These are phyloP conservation scores for Barnardius zonarius DNA, from an alignment of 2,113 vertebrate genomes.

Conservation along the genomic window DNA sequence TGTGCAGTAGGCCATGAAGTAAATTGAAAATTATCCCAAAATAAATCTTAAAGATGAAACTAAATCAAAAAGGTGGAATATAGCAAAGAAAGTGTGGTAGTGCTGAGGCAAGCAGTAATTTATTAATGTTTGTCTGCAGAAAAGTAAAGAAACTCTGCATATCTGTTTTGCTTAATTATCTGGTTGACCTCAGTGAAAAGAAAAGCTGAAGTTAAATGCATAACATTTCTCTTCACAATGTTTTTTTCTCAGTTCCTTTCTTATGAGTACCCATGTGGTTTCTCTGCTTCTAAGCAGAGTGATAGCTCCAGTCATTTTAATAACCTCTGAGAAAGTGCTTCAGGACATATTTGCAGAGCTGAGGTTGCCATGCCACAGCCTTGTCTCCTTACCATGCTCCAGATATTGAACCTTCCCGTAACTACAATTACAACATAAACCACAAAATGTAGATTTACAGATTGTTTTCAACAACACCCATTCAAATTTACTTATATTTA, in stretches of 20 bases:
- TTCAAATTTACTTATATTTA: constrained; percentile 99
- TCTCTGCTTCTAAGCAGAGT: constrained; percentile 74
- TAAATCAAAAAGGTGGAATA: neutral
- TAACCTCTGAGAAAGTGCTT: constrained; percentile 80
- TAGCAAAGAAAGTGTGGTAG: neutral
- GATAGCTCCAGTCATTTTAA: constrained; percentile 74
- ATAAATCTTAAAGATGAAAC: constrained; percentile 19
- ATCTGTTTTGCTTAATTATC: constrained; percentile 74
- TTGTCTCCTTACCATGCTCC: constrained; percentile 89
- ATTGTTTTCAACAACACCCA: constrained; percentile 95
- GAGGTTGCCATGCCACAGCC: constrained; percentile 89
- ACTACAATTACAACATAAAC: constrained; percentile 96
- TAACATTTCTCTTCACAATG: constrained; percentile 58
- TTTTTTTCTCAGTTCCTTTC: constrained; percentile 54
- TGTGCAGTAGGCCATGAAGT: neutral
- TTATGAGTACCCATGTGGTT: constrained; percentile 76
- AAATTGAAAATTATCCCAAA: constrained; percentile 28
- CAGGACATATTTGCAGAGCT: constrained; percentile 79
- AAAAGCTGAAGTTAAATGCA: constrained; percentile 69
- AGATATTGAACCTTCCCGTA: constrained; percentile 99
- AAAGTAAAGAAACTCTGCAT: constrained; percentile 64
- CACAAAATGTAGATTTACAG: constrained; percentile 93
- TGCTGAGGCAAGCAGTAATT: constrained; percentile 39
- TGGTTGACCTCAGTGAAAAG: constrained; percentile 70
- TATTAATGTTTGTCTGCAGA: constrained; percentile 69